Conservation (phyloP, 2,797 vertebrate genomes). For the Alauda arvensis region DNA sequence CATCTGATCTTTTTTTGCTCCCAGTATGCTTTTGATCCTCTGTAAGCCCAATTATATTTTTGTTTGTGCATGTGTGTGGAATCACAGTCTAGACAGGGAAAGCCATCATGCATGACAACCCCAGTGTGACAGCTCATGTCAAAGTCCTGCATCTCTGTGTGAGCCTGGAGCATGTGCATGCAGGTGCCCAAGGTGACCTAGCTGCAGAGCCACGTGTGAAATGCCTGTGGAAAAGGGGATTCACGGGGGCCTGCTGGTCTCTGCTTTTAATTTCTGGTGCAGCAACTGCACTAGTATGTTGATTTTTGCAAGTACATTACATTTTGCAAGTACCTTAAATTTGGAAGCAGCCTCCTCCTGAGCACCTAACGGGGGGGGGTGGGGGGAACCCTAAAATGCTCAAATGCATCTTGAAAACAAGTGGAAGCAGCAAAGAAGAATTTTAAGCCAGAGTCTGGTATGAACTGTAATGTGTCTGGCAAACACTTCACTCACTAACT, state of each 20-base stretch:
- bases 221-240: neutral
- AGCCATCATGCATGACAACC: neutral
- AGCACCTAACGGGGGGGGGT: neutral
- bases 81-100: neutral
- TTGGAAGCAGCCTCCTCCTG: neutral
- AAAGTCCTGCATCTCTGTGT: neutral
- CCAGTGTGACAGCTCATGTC: neutral
- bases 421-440: neutral
- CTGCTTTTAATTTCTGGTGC: neutral
- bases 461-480: neutral
- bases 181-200: neutral
- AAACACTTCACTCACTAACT: neutral
- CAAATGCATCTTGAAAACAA: neutral
- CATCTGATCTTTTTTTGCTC: neutral
- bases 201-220: neutral
- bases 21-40: neutral
- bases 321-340: neutral
- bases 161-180: rapidly evolving
- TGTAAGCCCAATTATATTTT: slow-evolving; percentile 6
- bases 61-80: neutral
- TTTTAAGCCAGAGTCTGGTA: neutral
- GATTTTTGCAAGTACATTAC: neutral
- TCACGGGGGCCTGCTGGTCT: neutral
- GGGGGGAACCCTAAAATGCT: neutral
- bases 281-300: rapidly evolving